Evolutionary conservation across 2,113 vertebrate species (phyloP), one percentile per base, ranked within the genome.

Genomic region (Gambusia affinis): DNA sequence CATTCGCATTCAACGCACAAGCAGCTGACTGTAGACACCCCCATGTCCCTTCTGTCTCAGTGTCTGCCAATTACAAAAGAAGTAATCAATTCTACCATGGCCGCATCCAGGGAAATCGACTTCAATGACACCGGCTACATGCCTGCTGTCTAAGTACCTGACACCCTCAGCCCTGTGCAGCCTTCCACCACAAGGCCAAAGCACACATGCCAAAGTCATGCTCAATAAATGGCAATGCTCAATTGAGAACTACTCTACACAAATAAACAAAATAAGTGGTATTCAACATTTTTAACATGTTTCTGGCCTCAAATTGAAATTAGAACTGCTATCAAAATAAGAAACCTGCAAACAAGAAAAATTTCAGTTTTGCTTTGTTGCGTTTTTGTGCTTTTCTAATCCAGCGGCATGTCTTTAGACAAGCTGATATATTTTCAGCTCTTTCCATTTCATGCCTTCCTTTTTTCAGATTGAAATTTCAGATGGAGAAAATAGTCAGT

Each of bases 51-150:
- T 85, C 91, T 87, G 86, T 85, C 77, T 91, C 89, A 83, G 80
- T 84, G 91, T 79, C 85, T 91, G 91, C 90, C 89, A 92, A 89
- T 91, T 92, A 90, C 91, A 91, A 92, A 91, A 92, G 91, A 86
- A 91, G 83, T 91, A 92, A 92, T 92, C 90, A 91, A 92, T 92
- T 90, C 84, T 82, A 81, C 86, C 85, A 82, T 64, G 60, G 83
- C 76, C 78, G 60, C 75, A 64, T 89, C 85, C 81, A 68, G 77
- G 90, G 90, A 93, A 92, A 92, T 92, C 71, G 87, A 87, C 90
- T 92, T 89, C 86, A 91, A 85, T 92, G 88, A 91, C 88, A 89
- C 88, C 60, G 17, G 74, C 87, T 80, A 90, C 92, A 87, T 33
- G 77, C 84, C 77, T 61, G 68, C 81, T 75, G 92, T 89, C 85